Conservation (phyloP, 2,888 invertebrate species). For the Geotrupes spiniger region DNA sequence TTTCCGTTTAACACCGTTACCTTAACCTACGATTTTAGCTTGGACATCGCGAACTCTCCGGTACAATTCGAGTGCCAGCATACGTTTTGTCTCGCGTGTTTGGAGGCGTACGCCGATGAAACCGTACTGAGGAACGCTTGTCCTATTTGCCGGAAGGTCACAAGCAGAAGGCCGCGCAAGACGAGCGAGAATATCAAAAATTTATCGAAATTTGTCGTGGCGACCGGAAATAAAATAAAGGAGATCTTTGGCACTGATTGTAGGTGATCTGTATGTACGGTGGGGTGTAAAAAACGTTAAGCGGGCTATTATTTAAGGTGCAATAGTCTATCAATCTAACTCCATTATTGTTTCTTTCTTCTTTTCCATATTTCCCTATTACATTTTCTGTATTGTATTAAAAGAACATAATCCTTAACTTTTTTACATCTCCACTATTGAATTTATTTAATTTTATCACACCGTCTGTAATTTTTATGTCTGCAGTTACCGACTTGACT, state of each 20-base stretch:
- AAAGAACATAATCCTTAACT: no score
- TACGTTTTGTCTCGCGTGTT: conserved; percentile 27
- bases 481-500: background rate
- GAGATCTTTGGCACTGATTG: conserved; percentile 7
- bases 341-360: no score
- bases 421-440: no score
- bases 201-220: conserved; percentile 12
- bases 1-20: conserved; percentile 1
- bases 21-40: conserved; percentile 23
- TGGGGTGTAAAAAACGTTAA: no score
- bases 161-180: conserved; percentile 12
- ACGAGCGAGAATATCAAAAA: conserved; percentile 1
- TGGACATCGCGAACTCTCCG: conserved; percentile 25
- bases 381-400: no score
- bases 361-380: no score
- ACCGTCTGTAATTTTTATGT: background rate
- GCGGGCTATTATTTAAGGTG: no score
- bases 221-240: conserved; percentile 2
- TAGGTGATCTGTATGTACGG: conserved; percentile 9
- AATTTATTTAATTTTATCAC: background rate
- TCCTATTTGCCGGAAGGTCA: conserved; percentile 10
- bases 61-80: conserved; percentile 24
- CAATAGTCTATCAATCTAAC: no score
- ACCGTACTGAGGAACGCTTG: conserved; percentile 6
- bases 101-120: conserved; percentile 16